Evolutionary conservation across 1,140 invertebrate species (phyloP).

Genomic region (Manduca sexta): DNA sequence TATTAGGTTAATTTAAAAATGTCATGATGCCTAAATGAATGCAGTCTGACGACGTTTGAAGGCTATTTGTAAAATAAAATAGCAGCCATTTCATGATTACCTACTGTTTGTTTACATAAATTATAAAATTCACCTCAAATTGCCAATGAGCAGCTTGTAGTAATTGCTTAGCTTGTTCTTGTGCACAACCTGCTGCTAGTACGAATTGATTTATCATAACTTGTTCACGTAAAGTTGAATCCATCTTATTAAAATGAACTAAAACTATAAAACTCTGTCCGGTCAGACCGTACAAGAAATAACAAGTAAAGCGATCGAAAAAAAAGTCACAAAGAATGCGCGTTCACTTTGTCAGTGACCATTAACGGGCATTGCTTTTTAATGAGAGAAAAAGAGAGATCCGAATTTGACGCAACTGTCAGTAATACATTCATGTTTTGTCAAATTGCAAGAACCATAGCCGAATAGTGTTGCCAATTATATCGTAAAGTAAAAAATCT

Average conservation of each 20-base stretch:
- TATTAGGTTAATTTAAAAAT: neutral
- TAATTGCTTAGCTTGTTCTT: slow-evolving; percentile 94
- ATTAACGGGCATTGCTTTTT: slow-evolving; percentile 5
- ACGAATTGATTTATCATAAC: slow-evolving; percentile 98
- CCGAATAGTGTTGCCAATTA: too few species aligned
- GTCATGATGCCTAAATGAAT: neutral
- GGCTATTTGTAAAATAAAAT: slow-evolving; percentile 28
- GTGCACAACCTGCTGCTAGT: slow-evolving; percentile 91
- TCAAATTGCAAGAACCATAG: too few species aligned
- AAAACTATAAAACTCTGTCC: neutral
- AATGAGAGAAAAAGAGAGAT: slow-evolving; percentile 12
- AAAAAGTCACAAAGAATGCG: slow-evolving; percentile 16
- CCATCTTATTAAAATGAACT: slow-evolving; percentile 77
- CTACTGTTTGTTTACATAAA: slow-evolving; percentile 72
- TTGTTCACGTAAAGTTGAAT: slow-evolving; percentile 90
- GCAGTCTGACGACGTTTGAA: slow-evolving; percentile 1
- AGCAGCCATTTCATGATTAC: slow-evolving; percentile 71
- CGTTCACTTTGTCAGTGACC: slow-evolving; percentile 6
- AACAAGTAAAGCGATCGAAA: slow-evolving; percentile 18
- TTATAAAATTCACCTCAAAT: slow-evolving; percentile 87
- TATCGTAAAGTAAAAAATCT: too few species aligned
- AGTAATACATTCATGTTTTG: neutral
- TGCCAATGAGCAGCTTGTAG: slow-evolving; percentile 95
- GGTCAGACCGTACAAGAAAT: slow-evolving; percentile 19
- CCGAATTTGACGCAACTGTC: slow-evolving; percentile 16